Conservation (phyloP, 2,113 vertebrate genomes). For the Oncorhynchus keta region DNA sequence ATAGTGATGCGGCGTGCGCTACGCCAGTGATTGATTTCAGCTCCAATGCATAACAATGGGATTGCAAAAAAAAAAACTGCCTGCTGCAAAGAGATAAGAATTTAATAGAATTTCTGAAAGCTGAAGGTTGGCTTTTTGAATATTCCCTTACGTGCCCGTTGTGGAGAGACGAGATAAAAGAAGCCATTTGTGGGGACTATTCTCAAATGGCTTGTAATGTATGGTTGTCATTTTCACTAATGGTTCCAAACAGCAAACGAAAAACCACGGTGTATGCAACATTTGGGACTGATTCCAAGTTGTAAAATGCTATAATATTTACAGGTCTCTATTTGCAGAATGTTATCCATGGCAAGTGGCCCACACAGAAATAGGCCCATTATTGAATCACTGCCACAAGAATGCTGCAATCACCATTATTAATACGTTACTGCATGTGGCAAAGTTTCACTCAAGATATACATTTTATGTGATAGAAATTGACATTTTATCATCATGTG, state of each 20-base stretch:
- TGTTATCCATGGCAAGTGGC: not conserved
- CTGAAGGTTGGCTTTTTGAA: slow-evolving; percentile 90
- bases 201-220: slow-evolving; percentile 86
- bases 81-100: slow-evolving; percentile 94
- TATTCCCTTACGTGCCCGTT: slow-evolving; percentile 80
- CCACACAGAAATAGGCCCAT: not conserved
- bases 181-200: slow-evolving; percentile 84
- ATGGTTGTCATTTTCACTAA: slow-evolving; percentile 85
- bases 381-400: not conserved
- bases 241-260: slow-evolving; percentile 74
- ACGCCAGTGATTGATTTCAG: slow-evolving; percentile 85
- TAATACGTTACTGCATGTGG: not conserved
- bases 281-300: slow-evolving; percentile 70
- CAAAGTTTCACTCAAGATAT: not conserved
- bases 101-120: slow-evolving; percentile 97
- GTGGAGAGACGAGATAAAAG: slow-evolving; percentile 88
- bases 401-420: not conserved
- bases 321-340: slow-evolving; percentile 12
- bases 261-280: slow-evolving; percentile 68
- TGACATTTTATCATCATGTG: not conserved
- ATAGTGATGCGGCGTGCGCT: slow-evolving; percentile 75
- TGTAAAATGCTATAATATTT: slow-evolving; percentile 49
- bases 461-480: not conserved
- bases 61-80: slow-evolving; percentile 72
- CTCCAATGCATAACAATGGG: slow-evolving; percentile 86